Base-by-base conservation (phyloP, 2,797 vertebrate species). In the Sebastes iracundus region DNA sequence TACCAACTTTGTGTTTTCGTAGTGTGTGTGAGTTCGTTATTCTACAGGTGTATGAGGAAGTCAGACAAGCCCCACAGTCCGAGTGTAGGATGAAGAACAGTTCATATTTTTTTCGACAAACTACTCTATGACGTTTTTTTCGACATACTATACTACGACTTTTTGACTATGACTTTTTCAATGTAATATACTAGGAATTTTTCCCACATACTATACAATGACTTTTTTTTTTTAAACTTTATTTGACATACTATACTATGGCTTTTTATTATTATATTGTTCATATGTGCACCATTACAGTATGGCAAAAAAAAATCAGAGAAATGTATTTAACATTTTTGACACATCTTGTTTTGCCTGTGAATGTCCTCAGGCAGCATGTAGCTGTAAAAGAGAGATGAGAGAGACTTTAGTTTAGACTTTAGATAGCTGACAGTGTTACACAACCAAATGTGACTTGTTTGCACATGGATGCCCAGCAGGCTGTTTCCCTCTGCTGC, bases 391-490 rank as follows among this genome's bases (percentile, higher is more conserved):
- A 42, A 82, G 14, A 79, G 28, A 76, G 60, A 62, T 5, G 33
- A 22, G 46, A 52, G 67, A 74, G 59, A 77, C 65, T 75, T 74
- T 4, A 42, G 12, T 71, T 70, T 6, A 79, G 67, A 78, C 64
- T 63, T 81, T 1, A 60, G 56, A 79, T 72, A 38, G 71, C 33
- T 86, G 87, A 85, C 81, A 82, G 77, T 71, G 56, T 86, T 79
- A 66, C 70, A 86, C 84, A 78, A 88, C 56, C 64, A 71, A 76
- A 87, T 87, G 82, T 82, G 90, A 88, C 77, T 84, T 75, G 64
- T 80, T 76, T 68, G 83, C 80, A 88, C 81, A 85, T 81, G 56
- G 68, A 79, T 63, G 59, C 73, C 81, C 73, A 65, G 80, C 60
- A 82, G 92, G 82, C 79, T 32, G 72, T 64, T 87, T 81, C 79